Evolutionary conservation across 1,140 invertebrate species (phyloP), one percentile per base, ranked within the genome.

Genomic region (Asobara japonica): DNA sequence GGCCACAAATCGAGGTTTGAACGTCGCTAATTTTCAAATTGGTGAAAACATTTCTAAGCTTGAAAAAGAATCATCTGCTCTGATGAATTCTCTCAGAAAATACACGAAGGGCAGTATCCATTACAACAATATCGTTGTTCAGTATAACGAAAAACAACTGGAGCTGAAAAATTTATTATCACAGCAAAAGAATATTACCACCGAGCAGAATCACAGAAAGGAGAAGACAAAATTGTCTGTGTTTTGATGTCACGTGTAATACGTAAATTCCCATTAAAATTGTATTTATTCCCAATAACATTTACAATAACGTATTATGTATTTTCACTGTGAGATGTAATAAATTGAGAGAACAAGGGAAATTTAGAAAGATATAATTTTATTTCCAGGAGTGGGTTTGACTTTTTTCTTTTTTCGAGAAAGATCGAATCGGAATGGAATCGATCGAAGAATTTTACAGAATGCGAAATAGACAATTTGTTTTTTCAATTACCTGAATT

Each of bases 21-120:
- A 94, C 80, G 91, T 94, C 67, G 91, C 93, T 79, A 90, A 91
- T 68, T 92, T 95, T 60, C 91, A 92, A 83, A 87, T 95, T 36
- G 89, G 90, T 3, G 92, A 94, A 87, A 90, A 93, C 80, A 92
- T 94, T 51, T 90, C 89, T 65, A 89, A 88, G 75, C 85, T 92
- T 48, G 91, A 94, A 83, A 88, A 83, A 11, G 92, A 94, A 78
- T 90, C 95, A 48, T 71, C 81, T 1, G 92, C 91, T 78, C 85
- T 95, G 0, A 91, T 91, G 76, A 88, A 90, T 77, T 90, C 91
- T 0, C 80, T 94, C 65, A 73, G 83, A 1, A 89, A 92, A 48
- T 92, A 94, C 78, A 75, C 85, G 1, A 84, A 89, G 60, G 90
- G 88, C 70, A 89, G 87, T 38, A 81, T 83, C 69, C 88, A 89